A percentile compares a stretch with the other conserved stretches of the same genome.
Conservation (phyloP, 1,140 invertebrate genomes). For the Drosophila punjabiensis region DNA sequence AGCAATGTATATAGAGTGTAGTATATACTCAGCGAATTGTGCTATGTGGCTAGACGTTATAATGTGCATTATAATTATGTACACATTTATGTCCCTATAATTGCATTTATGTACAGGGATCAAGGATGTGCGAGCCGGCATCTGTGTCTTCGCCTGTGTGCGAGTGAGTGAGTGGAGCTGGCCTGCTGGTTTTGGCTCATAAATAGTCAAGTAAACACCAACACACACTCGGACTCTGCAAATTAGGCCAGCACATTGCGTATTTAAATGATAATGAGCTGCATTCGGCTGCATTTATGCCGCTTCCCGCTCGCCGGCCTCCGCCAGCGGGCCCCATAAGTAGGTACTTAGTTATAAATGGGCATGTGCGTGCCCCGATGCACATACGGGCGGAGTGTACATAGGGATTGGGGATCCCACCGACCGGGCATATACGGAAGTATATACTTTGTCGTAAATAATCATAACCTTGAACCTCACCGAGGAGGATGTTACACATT, state of each 20-base stretch:
- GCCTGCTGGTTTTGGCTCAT: slow-evolving; percentile 59
- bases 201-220: slow-evolving; percentile 51
- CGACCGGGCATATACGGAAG: slow-evolving; percentile 20
- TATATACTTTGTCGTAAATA: slow-evolving; percentile 47
- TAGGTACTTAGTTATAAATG: slow-evolving; percentile 53
- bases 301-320: slow-evolving; percentile 16
- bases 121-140: slow-evolving; percentile 11
- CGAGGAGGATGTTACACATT: slow-evolving; percentile 49
- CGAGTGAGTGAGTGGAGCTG: slow-evolving; percentile 30
- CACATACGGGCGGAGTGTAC: slow-evolving; percentile 4
- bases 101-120: slow-evolving; percentile 34
- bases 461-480: slow-evolving; percentile 59
- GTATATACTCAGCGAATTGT: slow-evolving; percentile 40
- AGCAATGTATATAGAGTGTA: not conserved
- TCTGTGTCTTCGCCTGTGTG: not conserved
- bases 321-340: slow-evolving; percentile 32
- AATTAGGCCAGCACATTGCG: slow-evolving; percentile 76
- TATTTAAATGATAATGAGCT: slow-evolving; percentile 83
- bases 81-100: slow-evolving; percentile 56
- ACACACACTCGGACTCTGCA: slow-evolving; percentile 37
- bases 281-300: slow-evolving; percentile 63
- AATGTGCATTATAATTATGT: slow-evolving; percentile 80
- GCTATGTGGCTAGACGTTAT: slow-evolving; percentile 72
- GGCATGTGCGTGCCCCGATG: slow-evolving; percentile 29
- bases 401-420: not conserved